Percentiles rank a stretch among this genome's conserved stretches.
Conservation (phyloP, 2,888 invertebrate genomes). For the Clusia tigrina region DNA sequence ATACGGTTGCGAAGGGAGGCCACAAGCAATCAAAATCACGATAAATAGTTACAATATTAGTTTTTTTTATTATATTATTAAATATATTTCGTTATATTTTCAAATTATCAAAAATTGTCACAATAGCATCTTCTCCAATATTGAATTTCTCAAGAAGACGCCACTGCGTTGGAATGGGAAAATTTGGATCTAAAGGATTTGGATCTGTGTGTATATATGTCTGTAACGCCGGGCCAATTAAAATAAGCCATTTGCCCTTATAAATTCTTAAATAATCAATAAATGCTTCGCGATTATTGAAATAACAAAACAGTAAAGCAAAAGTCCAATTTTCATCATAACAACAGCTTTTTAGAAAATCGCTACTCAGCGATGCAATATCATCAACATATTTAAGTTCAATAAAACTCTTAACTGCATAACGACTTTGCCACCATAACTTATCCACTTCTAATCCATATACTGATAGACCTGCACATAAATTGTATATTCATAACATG, state of each 20-base stretch:
- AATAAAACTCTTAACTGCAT: conserved; percentile 77
- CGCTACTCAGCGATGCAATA: conserved; percentile 31
- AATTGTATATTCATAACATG: not conserved
- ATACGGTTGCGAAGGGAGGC: no score
- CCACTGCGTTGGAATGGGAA: conserved; percentile 67
- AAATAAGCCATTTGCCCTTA: conserved; percentile 72
- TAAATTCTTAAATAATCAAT: conserved; percentile 72
- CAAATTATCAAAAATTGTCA: conserved; percentile 72
- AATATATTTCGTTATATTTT: conserved; percentile 36
- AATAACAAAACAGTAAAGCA: conserved; percentile 82
- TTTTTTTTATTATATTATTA: no score
- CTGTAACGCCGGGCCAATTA: conserved; percentile 76
- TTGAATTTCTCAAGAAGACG: conserved; percentile 67
- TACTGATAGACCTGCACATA: conserved; percentile 68
- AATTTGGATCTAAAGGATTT: conserved; percentile 70
- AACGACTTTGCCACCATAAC: conserved; percentile 81
- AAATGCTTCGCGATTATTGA: conserved; percentile 77
- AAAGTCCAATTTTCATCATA: conserved; percentile 41
- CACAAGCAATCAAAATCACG: no score
- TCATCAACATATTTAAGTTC: conserved; percentile 69
- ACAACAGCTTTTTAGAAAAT: conserved; percentile 65
- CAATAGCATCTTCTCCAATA: conserved; percentile 72
- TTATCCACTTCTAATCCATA: conserved; percentile 80
- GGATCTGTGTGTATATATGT: conserved; percentile 76
- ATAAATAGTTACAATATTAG: no score